Base-by-base conservation (phyloP, 2,888 invertebrate species). In the Drosophila paramelanica region DNA sequence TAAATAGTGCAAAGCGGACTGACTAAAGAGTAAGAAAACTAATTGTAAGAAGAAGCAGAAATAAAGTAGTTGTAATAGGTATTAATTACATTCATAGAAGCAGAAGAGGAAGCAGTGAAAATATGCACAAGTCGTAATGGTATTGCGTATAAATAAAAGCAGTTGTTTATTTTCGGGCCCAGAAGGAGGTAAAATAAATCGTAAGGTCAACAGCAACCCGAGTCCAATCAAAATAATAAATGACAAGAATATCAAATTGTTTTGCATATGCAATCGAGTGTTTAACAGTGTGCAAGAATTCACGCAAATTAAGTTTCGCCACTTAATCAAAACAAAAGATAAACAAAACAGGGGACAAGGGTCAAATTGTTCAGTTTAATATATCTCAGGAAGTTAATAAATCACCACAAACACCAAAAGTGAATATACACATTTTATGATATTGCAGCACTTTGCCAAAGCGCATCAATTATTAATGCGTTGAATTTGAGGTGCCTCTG, bases 341-440 rank as follows among this genome's bases (percentile, higher is more conserved):
- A 43, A 55, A 25, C 33, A 55, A 41, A 55, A 43, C 14, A 36
- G 13, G 13, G 23, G 41, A 42, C 20, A 10, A 33, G 41, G 57
- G 20, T 50, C 39, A 50, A 31, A 10, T 31, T 14, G 14, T 7
- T 3, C 0, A 6, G 31, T 14, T 33, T 11, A 13, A 17, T 36
- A 45, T 14, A 3, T 33, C 11, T 36, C 5, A 13, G 1, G 8
- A 33, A 45, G 1, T 6, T 13, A 31, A 27, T 14, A 14, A 27
- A 20, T 5, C 38, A 20, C 7, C 14, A 4, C 41, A 41, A 53
- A 53, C 14, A 31, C 6, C 14, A 17, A 41, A 51, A 55, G 53
- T 49, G 58, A 80, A 69, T 64, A 53, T 47, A 64, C 47, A 55
- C 47, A 55, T 66, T 69, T 66, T 56, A 56, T 50, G 69, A 65